Conservation (phyloP, 2,113 vertebrate genomes). For the Vulpes ferrilata region DNA sequence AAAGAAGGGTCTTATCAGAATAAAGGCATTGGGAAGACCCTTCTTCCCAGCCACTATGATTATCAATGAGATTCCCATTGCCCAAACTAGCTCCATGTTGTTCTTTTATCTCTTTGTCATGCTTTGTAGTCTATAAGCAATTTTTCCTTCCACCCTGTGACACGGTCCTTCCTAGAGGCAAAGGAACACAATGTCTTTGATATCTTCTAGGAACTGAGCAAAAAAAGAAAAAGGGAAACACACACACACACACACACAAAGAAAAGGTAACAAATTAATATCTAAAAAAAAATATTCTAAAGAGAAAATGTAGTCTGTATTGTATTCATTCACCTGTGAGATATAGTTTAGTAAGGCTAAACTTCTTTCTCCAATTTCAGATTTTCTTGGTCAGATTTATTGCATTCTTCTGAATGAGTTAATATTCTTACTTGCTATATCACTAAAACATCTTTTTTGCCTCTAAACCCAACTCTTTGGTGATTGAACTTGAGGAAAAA, state of each 20-base stretch:
- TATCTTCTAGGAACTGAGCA: not conserved
- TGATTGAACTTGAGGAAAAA: constrained; percentile 75
- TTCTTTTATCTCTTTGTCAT: not conserved
- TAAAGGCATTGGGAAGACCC: not conserved
- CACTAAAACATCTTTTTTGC: constrained; percentile 64
- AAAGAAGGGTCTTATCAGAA: not conserved
- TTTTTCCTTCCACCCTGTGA: not conserved
- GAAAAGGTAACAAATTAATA: not conserved
- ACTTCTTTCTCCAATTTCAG: not conserved
- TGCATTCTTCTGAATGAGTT: constrained; percentile 52
- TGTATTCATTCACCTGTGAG: not conserved
- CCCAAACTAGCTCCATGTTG: not conserved
- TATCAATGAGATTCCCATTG: not conserved
- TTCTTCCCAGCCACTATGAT: not conserved
- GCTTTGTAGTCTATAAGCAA: not conserved
- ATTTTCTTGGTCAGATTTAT: not conserved
- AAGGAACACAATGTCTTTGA: not conserved
- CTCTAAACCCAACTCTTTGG: constrained; percentile 60
- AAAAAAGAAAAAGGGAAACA: not conserved
- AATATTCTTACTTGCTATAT: constrained; percentile 24
- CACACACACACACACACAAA: not conserved
- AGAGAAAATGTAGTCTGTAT: constrained; percentile 27
- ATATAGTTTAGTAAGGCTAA: not conserved
- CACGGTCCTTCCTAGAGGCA: not conserved
- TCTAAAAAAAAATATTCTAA: not conserved